These are phyloP conservation scores for Poecilobothrus nobilitatus DNA, from an alignment of 2,888 invertebrate genomes.

Conservation along the genomic window DNA sequence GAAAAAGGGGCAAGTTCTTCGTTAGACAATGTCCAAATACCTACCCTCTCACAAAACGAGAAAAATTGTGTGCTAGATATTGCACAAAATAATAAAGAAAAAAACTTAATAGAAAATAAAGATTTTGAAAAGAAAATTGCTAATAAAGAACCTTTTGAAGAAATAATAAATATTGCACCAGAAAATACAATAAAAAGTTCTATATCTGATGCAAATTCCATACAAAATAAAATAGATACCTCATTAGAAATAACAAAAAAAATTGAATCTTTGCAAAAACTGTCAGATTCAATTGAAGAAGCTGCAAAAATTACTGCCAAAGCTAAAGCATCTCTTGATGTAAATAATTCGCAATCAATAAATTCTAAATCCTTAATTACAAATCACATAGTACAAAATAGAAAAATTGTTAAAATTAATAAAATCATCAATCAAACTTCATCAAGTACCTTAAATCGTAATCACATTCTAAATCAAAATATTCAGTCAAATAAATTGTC, in stretches of 20 bases:
- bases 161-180: too few species aligned
- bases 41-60: too few species aligned
- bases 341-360: not conserved
- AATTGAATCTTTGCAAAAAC: slow-evolving; percentile 1
- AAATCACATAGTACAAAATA: slow-evolving; percentile 18
- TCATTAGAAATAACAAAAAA: not conserved
- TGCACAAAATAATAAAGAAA: too few species aligned
- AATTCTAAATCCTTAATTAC: not conserved
- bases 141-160: too few species aligned
- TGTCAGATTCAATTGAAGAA: slow-evolving; percentile 8
- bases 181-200: too few species aligned
- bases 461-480: slow-evolving; percentile 24
- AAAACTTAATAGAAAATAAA: too few species aligned
- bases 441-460: slow-evolving; percentile 22
- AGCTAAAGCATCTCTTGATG: not conserved
- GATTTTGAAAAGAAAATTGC: too few species aligned
- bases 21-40: too few species aligned
- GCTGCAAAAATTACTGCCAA: not conserved
- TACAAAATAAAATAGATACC: not conserved
- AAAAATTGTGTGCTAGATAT: too few species aligned
- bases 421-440: slow-evolving; percentile 35
- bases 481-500: not conserved
- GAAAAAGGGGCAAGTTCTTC: too few species aligned
- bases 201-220: not conserved
- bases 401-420: slow-evolving; percentile 39